A percentile compares a stretch with the other conserved stretches of the same genome.
phyloP scores from a whole-genome alignment of 2,113 vertebrate genomes.

The Phalacrocorax carbo region DNA sequence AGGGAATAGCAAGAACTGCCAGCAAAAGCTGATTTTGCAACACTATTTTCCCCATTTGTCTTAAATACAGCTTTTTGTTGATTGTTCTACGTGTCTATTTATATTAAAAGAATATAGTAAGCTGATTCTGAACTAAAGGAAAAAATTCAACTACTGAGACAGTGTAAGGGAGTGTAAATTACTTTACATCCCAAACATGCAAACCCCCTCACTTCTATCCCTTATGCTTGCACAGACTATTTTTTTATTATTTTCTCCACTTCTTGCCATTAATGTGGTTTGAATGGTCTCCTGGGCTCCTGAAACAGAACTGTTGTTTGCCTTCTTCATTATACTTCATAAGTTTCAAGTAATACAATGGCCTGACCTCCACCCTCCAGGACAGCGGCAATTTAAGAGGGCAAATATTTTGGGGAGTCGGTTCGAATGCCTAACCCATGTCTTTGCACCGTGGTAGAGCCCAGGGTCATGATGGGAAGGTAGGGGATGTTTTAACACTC shows the following conservation, averaged over 20 bases:
- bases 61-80: not conserved
- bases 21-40: not conserved
- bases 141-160: not conserved
- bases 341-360: conserved; percentile 43
- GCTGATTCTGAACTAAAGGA: not conserved
- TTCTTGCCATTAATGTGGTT: conserved; percentile 21
- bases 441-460: not conserved
- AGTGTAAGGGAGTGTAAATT: not conserved
- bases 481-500: not conserved
- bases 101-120: not conserved
- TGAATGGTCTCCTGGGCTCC: conserved; percentile 19
- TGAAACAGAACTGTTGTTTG: conserved; percentile 26
- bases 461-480: not conserved
- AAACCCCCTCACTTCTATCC: not conserved
- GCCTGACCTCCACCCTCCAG: not conserved
- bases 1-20: not conserved
- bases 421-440: not conserved
- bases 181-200: not conserved
- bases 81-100: not conserved
- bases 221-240: not conserved
- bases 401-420: conserved; percentile 20
- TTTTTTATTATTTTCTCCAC: conserved; percentile 15
- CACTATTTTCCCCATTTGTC: not conserved
- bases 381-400: not conserved
- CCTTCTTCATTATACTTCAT: conserved; percentile 53